Evolutionary conservation across 2,113 vertebrate species (phyloP), one percentile per base, ranked within the genome.

Genomic region (Poeciliopsis prolifica): DNA sequence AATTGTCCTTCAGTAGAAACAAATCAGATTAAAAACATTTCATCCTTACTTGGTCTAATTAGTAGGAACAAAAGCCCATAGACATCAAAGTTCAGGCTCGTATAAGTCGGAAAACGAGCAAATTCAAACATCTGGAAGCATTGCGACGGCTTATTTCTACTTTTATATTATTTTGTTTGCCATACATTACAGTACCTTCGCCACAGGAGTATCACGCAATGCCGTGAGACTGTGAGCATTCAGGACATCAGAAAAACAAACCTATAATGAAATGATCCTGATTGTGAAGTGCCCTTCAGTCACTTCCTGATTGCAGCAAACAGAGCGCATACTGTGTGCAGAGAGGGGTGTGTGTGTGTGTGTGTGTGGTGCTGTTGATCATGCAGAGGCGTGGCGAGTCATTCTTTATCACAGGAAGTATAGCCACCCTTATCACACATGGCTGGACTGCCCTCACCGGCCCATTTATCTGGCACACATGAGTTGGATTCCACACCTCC

Each of bases 371-470:
- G 81, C 74, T 84, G 89, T 89, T 77, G 82, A 87, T 77, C 79
- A 40, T 61, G 44, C 80, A 61, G 72, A 86, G 92, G 89, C 31
- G 88, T 42, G 86, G 83, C 84, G 77, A 29, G 75, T 79, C 71
- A 30, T 65, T 79, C 73, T 85, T 91, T 89, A 89, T 93, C 91
- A 88, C 77, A 91, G 90, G 92, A 92, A 93, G 86, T 89, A 65
- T 80, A 79, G 70, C 83, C 60, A 68, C 73, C 74, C 83, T 90
- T 86, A 92, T 90, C 88, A 78, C 86, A 84, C 82, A 88, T 66
- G 86, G 74, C 83, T 66, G 86, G 74, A 65, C 70, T 84, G 84
- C 87, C 88, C 82, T 89, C 77, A 44, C 74, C 79, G 86, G 79
- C 86, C 65, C 65, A 87, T 88, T 79, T 87, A 90, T 90, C 87